Conservation (phyloP, 2,888 invertebrate genomes). For the Amphimallon solstitiale region DNA sequence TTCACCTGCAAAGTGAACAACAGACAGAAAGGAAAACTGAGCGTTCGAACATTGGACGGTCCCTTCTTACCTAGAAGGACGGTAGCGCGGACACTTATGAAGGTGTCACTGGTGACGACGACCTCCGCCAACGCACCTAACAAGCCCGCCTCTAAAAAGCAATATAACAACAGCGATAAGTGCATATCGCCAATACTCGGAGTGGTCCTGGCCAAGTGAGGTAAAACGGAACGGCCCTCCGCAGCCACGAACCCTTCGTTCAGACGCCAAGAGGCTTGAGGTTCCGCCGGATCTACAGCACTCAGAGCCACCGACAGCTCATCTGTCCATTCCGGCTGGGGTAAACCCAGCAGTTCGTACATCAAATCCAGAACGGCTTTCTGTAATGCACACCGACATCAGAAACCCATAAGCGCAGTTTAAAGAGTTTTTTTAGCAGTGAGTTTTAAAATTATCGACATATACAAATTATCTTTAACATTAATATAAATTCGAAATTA, state of each 20-base stretch:
- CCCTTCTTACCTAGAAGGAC: slow-evolving; percentile 76
- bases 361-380: slow-evolving; percentile 92
- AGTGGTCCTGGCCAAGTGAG: slow-evolving; percentile 84
- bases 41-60: neutral
- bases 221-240: slow-evolving; percentile 87
- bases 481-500: too few relatives aligned
- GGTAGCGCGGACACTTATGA: slow-evolving; percentile 91
- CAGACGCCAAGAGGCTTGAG: slow-evolving; percentile 87
- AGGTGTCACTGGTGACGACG: slow-evolving; percentile 87
- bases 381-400: slow-evolving; percentile 63
- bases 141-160: slow-evolving; percentile 87
- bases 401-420: too few relatives aligned
- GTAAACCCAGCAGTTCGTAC: slow-evolving; percentile 88
- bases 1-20: slow-evolving; percentile 70
- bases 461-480: neutral
- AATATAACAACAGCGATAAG: slow-evolving; percentile 86
- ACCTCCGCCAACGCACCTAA: slow-evolving; percentile 92
- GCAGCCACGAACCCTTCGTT: slow-evolving; percentile 95
- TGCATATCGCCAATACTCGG: slow-evolving; percentile 94
- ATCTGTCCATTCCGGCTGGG: slow-evolving; percentile 92
- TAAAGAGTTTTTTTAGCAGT: too few relatives aligned
- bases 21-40: neutral
- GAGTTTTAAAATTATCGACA: too few relatives aligned
- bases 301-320: slow-evolving; percentile 89
- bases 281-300: slow-evolving; percentile 88